phyloP scores from a whole-genome alignment of 2,113 vertebrate genomes.

The human (Homo sapiens) region GRCh38 chr2:169739001-169739500 shows the following conservation, averaged over 20 bases:
- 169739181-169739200: neutral
- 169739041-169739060: neutral
- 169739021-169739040: neutral
- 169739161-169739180: neutral
- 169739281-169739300: neutral
- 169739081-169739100: neutral
- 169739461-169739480: neutral
- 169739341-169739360: neutral
- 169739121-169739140: neutral
- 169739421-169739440: neutral
- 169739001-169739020: neutral
- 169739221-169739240: neutral
- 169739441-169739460: neutral
- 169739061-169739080: no score
- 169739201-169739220: neutral
- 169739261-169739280: neutral
- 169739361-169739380: neutral
- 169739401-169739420: neutral
- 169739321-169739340: neutral
- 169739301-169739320: neutral
- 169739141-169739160: neutral
- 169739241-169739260: neutral
- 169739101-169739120: neutral
- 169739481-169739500: neutral
- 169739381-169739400: neutral